A percentile compares a stretch with the other conserved stretches of the same genome.
phyloP scores from a whole-genome alignment of 37 sponge, comb jelly and placozoan species.

The Aplysina aerophoba region DNA sequence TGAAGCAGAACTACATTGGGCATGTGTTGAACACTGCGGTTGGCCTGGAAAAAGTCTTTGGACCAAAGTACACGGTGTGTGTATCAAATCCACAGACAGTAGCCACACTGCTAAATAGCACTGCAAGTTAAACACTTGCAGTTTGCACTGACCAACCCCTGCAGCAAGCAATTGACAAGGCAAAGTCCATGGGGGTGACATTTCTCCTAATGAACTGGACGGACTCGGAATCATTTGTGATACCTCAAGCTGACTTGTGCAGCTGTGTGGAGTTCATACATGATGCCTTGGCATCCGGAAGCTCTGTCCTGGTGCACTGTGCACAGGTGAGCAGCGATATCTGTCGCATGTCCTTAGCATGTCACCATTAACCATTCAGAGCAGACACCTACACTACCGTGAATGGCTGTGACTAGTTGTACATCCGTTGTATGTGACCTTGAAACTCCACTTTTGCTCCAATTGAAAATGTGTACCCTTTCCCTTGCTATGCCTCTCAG shows the following conservation, averaged over 20 bases:
- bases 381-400: too few species aligned
- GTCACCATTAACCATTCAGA: too few species aligned
- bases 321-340: slow-evolving; percentile 64
- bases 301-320: slow-evolving; percentile 81
- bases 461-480: too few species aligned
- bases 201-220: slow-evolving; percentile 78
- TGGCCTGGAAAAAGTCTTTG: slow-evolving; percentile 83
- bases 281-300: slow-evolving; percentile 32
- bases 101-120: neutral
- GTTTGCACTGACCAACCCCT: neutral
- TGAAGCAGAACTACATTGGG: slow-evolving; percentile 51
- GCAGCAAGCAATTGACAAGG: slow-evolving; percentile 67
- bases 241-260: slow-evolving; percentile 51
- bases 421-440: too few species aligned
- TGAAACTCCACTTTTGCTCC: too few species aligned
- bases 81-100: neutral
- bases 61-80: slow-evolving; percentile 72
- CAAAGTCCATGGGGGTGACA: slow-evolving; percentile 44
- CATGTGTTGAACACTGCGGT: slow-evolving; percentile 83
- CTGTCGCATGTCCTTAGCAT: too few species aligned
- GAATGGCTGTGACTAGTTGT: too few species aligned
- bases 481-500: too few species aligned
- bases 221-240: slow-evolving; percentile 48
- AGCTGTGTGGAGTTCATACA: slow-evolving; percentile 69
- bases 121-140: too few species aligned